These are phyloP conservation scores for Saguinus midas DNA, from an alignment of 2,113 vertebrate species.

Conservation along the genomic window DNA sequence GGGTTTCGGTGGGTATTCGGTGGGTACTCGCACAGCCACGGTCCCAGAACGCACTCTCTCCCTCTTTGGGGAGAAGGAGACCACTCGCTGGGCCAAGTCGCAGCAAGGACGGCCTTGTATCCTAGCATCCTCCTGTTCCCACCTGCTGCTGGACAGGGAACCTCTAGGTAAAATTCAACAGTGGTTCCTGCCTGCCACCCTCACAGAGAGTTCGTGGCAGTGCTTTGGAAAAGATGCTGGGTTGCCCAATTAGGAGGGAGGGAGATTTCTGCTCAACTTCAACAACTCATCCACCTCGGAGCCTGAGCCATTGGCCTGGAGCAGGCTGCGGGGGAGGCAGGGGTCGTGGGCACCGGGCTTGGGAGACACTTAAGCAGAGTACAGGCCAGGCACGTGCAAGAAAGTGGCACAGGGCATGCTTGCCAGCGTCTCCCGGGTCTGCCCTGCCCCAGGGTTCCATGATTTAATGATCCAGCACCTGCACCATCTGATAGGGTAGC, in stretches of 20 bases:
- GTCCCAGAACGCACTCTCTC: background rate
- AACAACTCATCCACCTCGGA: background rate
- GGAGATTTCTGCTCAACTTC: background rate
- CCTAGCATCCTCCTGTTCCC: background rate
- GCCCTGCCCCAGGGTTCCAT: background rate
- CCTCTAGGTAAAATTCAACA: background rate
- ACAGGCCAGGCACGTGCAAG: background rate
- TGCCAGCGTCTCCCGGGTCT: background rate
- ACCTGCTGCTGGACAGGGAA: background rate
- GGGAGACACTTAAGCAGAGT: background rate
- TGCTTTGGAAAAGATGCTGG: background rate
- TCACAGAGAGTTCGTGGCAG: background rate
- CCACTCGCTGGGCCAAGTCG: background rate
- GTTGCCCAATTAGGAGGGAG: background rate
- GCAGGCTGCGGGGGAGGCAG: background rate
- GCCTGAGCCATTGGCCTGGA: background rate
- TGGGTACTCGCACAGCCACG: background rate
- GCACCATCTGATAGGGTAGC: fast-evolving
- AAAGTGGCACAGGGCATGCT: background rate
- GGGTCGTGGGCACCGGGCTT: background rate
- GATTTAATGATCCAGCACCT: background rate
- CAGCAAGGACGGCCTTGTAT: background rate
- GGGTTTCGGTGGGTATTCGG: background rate
- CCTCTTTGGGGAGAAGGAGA: background rate
- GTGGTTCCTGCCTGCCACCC: background rate